Base-by-base conservation (phyloP, 2,888 invertebrate genomes). In the Eupithecia vulgata region DNA sequence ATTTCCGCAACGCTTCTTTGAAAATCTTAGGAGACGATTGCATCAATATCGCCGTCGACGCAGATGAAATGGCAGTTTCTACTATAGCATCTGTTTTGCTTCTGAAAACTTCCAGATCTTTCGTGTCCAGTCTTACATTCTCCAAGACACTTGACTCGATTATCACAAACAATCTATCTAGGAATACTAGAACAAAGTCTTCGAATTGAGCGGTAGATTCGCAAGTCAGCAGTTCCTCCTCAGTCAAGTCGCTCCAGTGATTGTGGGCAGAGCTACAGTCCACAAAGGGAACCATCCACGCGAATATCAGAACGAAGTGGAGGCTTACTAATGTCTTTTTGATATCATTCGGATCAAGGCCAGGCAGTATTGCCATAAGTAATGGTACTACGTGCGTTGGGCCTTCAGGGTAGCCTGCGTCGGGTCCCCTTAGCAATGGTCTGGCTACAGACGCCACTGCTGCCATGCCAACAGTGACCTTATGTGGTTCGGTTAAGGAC, bases 271-370 rank as follows among this genome's bases (percentile, higher is more conserved):
- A 95, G 8, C 98, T 98, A 78, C 97, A 98, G 87, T 99, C 98
- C 8, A 98, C 96, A 35, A 98, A 91, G 0, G 98, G 98, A 37
- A 98, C 96, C 93, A 98, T 95, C 79, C 96, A 96, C 17, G 96
- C 95, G 84, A 97, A 96, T 65, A 96, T 96, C 6, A 97, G 95
- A 71, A 98, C 96, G 83, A 98, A 96, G 82, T 97, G 97, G 75
- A 98, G 95, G 0, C 98, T 97, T 35, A 97, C 95, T 69, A 96
- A 92, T 35, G 96, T 96, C 88, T 97, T 97, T 78, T 95, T 95
- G 61, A 97, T 95, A 88, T 99, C 98, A 85, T 99, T 99, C 0
- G 98, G 96, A 88, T 99, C 99, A 62, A 99, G 96, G 17, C 98
- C 98, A 0, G 99, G 98, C 25, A 99, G 91, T 0, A 97, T 95